phyloP scores from a whole-genome alignment of 2,888 invertebrate species.

The Orthosia gracilis region DNA sequence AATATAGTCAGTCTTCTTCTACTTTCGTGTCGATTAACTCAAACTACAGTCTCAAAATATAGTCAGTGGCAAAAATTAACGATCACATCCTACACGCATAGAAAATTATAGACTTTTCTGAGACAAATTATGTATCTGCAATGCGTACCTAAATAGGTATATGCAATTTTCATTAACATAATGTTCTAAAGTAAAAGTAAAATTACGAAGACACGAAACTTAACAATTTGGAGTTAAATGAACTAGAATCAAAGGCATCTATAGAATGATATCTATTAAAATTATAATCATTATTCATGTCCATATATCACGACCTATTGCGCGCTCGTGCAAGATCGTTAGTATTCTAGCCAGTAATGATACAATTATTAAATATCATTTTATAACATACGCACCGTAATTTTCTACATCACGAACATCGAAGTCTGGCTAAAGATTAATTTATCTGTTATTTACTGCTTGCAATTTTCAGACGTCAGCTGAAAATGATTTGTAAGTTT shows the following conservation, averaged over 20 bases:
- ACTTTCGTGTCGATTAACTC: no score
- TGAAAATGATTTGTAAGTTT: constrained; percentile 33
- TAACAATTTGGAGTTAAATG: constrained; percentile 28
- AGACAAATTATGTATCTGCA: neutral
- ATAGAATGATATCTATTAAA: constrained; percentile 31
- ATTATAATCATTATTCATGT: constrained; percentile 23
- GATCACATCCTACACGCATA: neutral
- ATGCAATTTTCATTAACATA: neutral
- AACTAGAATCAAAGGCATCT: constrained; percentile 31
- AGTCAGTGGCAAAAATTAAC: neutral
- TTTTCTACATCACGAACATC: constrained; percentile 45
- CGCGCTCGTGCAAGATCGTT: constrained; percentile 30
- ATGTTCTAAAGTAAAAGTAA: constrained; percentile 2
- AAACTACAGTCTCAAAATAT: neutral
- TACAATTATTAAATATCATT: constrained; percentile 41
- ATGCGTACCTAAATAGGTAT: neutral
- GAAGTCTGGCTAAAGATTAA: constrained; percentile 11
- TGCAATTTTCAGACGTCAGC: constrained; percentile 5
- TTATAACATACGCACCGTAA: constrained; percentile 29
- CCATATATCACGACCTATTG: constrained; percentile 45
- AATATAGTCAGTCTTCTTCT: no score
- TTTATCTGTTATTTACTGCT: constrained; percentile 14
- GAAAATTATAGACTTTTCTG: neutral
- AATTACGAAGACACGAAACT: constrained; percentile 23
- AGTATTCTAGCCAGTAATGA: constrained; percentile 23